Evolutionary conservation across 92 coral and sea anemone genomes (phyloP).

Genomic region (Parazoanthus swiftii): DNA sequence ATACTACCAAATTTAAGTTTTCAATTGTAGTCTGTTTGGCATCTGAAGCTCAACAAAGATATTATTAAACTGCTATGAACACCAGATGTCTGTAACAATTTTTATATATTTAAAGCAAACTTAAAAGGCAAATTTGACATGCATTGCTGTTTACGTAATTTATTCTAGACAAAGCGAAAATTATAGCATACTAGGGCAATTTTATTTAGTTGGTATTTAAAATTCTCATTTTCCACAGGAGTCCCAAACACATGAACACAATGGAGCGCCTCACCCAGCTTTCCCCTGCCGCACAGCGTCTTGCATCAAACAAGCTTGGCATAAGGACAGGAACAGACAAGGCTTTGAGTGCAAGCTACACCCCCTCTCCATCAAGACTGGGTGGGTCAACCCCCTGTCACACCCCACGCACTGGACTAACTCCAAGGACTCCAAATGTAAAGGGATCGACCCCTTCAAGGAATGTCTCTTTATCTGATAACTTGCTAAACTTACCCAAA

Average conservation of each 20-base stretch:
- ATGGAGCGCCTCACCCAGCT: constrained; percentile 78
- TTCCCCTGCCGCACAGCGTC: constrained; percentile 94
- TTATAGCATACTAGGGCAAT: neutral
- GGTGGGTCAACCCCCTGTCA: constrained; percentile 58
- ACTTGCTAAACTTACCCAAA: constrained; percentile 83
- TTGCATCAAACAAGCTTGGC: constrained; percentile 90
- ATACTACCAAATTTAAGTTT: no score
- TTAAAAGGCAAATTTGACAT: no score
- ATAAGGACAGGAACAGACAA: constrained; percentile 93
- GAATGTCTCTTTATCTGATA: constrained; percentile 77
- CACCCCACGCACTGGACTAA: constrained; percentile 51
- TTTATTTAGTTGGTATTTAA: neutral
- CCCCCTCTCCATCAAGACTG: constrained; percentile 75
- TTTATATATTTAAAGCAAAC: no score
- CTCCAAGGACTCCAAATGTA: constrained; percentile 66
- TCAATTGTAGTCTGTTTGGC: no score
- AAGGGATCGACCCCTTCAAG: constrained; percentile 51
- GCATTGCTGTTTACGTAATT: no score
- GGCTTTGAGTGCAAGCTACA: constrained; percentile 84
- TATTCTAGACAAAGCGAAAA: no score
- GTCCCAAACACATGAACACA: constrained; percentile 72
- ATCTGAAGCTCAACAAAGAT: no score
- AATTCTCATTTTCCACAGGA: constrained; percentile 50
- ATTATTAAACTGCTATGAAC: no score
- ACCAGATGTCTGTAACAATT: no score